Evolutionary conservation across 1,140 invertebrate species (phyloP), one percentile per base, ranked within the genome.

Genomic region (Drosophila subobscura): DNA sequence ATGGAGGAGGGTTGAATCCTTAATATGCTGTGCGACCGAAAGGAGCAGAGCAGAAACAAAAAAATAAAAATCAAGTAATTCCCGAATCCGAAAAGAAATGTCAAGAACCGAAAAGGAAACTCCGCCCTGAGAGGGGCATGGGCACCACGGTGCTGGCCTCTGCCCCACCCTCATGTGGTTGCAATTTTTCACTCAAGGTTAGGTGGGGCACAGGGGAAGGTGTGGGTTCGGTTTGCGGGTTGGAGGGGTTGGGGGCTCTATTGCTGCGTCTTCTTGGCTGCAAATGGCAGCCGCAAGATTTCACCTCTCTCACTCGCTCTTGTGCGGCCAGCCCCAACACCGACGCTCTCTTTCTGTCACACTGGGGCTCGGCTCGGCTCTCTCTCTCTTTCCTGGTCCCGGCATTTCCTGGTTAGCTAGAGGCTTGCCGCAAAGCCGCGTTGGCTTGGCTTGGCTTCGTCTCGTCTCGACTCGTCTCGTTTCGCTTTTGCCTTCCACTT

Each of bases 241-340:
- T 20, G 16, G 41, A 4, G 1, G 37, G 47, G 12, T 41, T 14
- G 45, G 37, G 63, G 44, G 44, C 63, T 65, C 72, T 72, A 78
- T 84, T 73, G 73, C 67, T 60, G 78, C 84, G 71, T 84, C 79
- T 77, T 76, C 27, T 64, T 78, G 72, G 89, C 89, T 89, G 64
- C 89, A 91, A 91, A 90, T 90, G 89, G 79, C 77, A 84, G 89
- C 89, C 89, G 73, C 89, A 91, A 91, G 73, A 78, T 70, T 81
- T 85, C 61, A 86, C 57, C 81, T 61, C 49, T 70, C 70, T 72
- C 53, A 41, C 56, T 71, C 33, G 46, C 49, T 51, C 70, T n/a
- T 49, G 44, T 44, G 29, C 20, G 6, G 10, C 41, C 53, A 37
- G 33, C n/a, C 10, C 23, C 59, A 37, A 10, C 10, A 4, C 44